Conservation (phyloP, 2,797 vertebrate genomes). For the Hydrolagus colliei region DNA sequence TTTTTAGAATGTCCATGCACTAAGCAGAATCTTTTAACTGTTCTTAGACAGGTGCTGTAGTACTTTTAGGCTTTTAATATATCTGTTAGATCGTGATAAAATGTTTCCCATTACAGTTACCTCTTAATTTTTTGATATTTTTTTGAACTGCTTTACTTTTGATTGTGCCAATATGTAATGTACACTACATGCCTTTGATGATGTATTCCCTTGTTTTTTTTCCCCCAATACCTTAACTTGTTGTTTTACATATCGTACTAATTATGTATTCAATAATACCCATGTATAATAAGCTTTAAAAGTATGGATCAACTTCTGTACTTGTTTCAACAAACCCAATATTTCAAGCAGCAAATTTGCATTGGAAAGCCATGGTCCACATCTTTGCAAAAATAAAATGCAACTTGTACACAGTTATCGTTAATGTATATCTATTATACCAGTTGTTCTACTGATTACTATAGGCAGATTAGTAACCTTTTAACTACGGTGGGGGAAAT, state of each 20-base stretch:
- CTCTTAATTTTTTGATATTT: slow-evolving; percentile 57
- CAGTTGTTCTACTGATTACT: no score
- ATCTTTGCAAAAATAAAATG: slow-evolving; percentile 30
- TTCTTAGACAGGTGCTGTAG: slow-evolving; percentile 60
- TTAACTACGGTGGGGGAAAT: no score
- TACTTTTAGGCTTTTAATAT: slow-evolving; percentile 60
- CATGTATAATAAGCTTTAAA: slow-evolving; percentile 19
- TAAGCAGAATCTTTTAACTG: slow-evolving; percentile 39
- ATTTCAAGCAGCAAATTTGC: slow-evolving; percentile 24
- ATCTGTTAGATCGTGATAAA: slow-evolving; percentile 55
- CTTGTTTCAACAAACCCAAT: slow-evolving; percentile 10
- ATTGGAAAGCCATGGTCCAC: slow-evolving; percentile 8
- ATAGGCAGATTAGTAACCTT: no score
- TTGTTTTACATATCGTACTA: slow-evolving; percentile 44
- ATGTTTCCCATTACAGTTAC: slow-evolving; percentile 48
- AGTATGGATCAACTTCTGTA: not conserved
- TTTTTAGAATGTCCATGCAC: slow-evolving; percentile 58
- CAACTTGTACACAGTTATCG: slow-evolving; percentile 13
- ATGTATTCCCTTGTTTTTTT: slow-evolving; percentile 30
- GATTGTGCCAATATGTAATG: slow-evolving; percentile 62
- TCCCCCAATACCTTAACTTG: slow-evolving; percentile 35
- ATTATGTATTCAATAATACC: slow-evolving; percentile 50
- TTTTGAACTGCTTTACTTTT: slow-evolving; percentile 51
- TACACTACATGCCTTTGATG: slow-evolving; percentile 56
- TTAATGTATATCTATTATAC: not conserved